These are phyloP conservation scores for Drosophila micromelanica DNA, from an alignment of 1,140 invertebrate species.

Conservation along the genomic window DNA sequence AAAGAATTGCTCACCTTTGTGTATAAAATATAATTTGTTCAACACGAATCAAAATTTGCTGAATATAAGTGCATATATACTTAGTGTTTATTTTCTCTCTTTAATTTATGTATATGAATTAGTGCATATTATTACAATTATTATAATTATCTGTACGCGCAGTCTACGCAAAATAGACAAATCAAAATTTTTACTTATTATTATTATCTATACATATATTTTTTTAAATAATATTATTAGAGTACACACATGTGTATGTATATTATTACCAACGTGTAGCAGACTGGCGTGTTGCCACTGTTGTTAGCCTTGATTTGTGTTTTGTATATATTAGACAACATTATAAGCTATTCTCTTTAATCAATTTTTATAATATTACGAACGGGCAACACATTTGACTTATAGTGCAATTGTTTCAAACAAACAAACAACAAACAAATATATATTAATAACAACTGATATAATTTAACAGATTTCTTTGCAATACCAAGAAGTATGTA, in stretches of 20 bases:
- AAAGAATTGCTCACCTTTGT: constrained; percentile 63
- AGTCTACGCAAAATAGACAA: constrained; percentile 58
- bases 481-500: constrained; percentile 75
- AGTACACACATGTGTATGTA: constrained; percentile 38
- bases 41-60: constrained; percentile 80
- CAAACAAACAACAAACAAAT: constrained; percentile 62
- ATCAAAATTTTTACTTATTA: constrained; percentile 72
- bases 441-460: constrained; percentile 72
- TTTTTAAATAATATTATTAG: constrained; percentile 36
- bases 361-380: constrained; percentile 61
- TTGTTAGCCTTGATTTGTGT: constrained; percentile 80
- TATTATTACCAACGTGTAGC: constrained; percentile 51
- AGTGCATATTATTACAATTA: constrained; percentile 57
- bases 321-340: constrained; percentile 79
- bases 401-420: constrained; percentile 83
- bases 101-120: constrained; percentile 42
- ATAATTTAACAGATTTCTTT: constrained; percentile 77
- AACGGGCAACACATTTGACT: constrained; percentile 82
- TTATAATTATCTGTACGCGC: constrained; percentile 35
- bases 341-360: constrained; percentile 58
- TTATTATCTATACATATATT: constrained; percentile 40
- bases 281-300: constrained; percentile 52
- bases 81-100: constrained; percentile 54
- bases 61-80: constrained; percentile 80
- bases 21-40: constrained; percentile 71